Percentiles rank a stretch among this genome's conserved stretches.
These are phyloP conservation scores for Microchrysa polita DNA, from an alignment of 2,888 invertebrate genomes.

Conservation along the genomic window DNA sequence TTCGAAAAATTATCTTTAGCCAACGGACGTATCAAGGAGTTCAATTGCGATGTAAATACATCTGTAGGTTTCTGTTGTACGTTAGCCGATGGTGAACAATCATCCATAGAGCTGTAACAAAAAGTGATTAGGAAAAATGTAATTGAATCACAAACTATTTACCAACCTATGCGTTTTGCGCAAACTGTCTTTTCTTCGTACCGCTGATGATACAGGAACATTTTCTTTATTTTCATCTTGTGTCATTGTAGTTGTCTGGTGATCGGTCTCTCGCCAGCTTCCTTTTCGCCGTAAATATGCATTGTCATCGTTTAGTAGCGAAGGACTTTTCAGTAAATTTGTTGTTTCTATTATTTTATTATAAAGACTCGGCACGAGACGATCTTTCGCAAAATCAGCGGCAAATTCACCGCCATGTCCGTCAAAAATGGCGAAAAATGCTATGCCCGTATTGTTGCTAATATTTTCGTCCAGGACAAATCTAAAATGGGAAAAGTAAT, in stretches of 20 bases:
- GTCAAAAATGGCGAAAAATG: conserved; percentile 92
- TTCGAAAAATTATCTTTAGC: conserved; percentile 58
- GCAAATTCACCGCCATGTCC: conserved; percentile 97
- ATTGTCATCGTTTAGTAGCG: conserved; percentile 55
- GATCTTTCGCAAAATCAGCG: conserved; percentile 90
- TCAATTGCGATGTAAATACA: conserved; percentile 61
- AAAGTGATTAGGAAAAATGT: conserved; percentile 21
- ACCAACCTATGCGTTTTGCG: conserved; percentile 59
- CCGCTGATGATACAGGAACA: conserved; percentile 47
- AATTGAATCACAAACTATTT: neutral
- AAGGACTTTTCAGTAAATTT: conserved; percentile 67
- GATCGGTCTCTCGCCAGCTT: conserved; percentile 55
- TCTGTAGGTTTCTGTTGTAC: conserved; percentile 56
- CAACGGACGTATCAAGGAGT: conserved; percentile 59
- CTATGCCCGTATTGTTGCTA: conserved; percentile 80
- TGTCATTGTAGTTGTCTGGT: conserved; percentile 28
- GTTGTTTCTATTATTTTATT: conserved; percentile 80
- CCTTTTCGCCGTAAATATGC: conserved; percentile 59
- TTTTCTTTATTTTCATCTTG: conserved; percentile 59
- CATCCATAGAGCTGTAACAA: conserved; percentile 68
- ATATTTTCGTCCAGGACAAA: conserved; percentile 89
- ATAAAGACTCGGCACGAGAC: conserved; percentile 81
- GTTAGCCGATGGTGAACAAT: conserved; percentile 67
- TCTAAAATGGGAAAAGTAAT: conserved; percentile 54
- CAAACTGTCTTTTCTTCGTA: conserved; percentile 61